These are phyloP conservation scores for Alouatta palliata DNA, from an alignment of 2,113 vertebrate species.

Conservation along the genomic window DNA sequence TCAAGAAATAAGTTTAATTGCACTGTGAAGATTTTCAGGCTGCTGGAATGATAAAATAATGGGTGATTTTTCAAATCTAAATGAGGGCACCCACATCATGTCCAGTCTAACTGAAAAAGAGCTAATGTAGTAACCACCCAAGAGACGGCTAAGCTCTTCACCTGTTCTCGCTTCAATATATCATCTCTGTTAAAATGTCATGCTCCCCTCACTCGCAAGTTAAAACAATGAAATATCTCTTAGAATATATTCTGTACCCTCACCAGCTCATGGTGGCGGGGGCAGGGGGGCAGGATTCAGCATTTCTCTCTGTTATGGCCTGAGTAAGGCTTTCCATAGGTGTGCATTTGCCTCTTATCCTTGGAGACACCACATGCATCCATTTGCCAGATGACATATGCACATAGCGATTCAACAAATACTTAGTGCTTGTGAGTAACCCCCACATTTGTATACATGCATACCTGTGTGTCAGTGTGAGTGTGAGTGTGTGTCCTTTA, in stretches of 20 bases:
- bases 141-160: background rate
- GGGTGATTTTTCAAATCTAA: background rate
- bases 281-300: accelerated
- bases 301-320: background rate
- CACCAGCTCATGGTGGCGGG: background rate
- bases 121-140: background rate
- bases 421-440: background rate
- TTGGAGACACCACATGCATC: background rate
- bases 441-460: background rate
- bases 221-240: background rate
- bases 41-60: background rate
- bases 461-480: background rate
- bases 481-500: background rate
- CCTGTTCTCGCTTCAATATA: background rate
- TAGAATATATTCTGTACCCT: background rate
- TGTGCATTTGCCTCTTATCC: background rate
- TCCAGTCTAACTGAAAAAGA: background rate
- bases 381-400: background rate
- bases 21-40: background rate
- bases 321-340: background rate
- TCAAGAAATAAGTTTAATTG: background rate
- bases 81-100: background rate
- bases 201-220: background rate
- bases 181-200: background rate
- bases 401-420: background rate